Evolutionary conservation across 2,113 vertebrate genomes (phyloP), one percentile per base, ranked within the genome.

Genomic region (Alethe castanea): DNA sequence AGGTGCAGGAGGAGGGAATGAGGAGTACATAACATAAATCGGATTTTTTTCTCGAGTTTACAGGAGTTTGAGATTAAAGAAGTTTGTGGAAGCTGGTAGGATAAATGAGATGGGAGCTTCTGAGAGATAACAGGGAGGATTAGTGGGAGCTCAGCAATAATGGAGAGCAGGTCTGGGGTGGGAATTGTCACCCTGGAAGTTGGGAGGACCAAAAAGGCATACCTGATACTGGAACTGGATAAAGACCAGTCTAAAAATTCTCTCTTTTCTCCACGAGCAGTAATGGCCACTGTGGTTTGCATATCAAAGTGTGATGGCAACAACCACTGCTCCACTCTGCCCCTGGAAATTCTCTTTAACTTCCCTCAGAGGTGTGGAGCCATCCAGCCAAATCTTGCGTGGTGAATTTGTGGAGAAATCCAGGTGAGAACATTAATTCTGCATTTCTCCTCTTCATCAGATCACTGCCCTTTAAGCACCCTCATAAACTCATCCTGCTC

Each of bases 51-150:
- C 35, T 65, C 5, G 3, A 48, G 40, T 88, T 83, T 50, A 57
- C 50, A 53, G 67, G 50, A 88, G 88, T 56, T 61, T 82, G 89
- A 88, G 79, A 90, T 95, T 82, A 92, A 88, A 86, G 72, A 90
- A 81, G 25, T 61, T 59, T 62, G 67, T 66, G 59, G 92, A 70
- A 81, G 94, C 66, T 45, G 29, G 74, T 69, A 31, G 84, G 60
- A 77, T 45, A 93, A 94, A 86, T 83, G 50, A 93, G 88, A 81
- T 73, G 45, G 50, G 19, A 83, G 56, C 45, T 83, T 26, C 26
- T 73, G 79, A 56, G 87, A 91, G 77, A 92, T 66, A 94, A 54
- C 35, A 38, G 20, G 25, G 77, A 47, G 82, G 86, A 92, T 92
- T 86, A 86, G 71, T 17, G 71, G 53, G 29, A 26, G 33, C 19